Percentiles rank a stretch among this genome's conserved stretches.
These are phyloP conservation scores for Axinella damicornis DNA, from an alignment of 37 sponge, comb jelly and placozoan genomes.

Conservation along the genomic window DNA sequence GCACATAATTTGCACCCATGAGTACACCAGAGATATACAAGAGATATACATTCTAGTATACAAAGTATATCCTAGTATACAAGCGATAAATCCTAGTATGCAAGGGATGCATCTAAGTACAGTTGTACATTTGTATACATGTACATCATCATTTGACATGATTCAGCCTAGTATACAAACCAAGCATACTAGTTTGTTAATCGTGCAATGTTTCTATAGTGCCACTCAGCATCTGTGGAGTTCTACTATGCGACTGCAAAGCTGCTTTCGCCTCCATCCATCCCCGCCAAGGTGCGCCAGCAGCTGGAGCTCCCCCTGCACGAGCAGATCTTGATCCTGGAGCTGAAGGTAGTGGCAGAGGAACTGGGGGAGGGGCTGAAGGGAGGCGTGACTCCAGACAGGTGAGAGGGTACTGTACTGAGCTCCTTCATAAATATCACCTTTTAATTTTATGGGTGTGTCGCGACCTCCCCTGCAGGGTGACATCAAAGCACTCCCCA, in stretches of 20 bases:
- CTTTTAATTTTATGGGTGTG: too few relatives aligned
- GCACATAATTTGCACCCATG: too few relatives aligned
- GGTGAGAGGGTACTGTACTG: not conserved
- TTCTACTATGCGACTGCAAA: slow-evolving; percentile 44
- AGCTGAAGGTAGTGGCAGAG: slow-evolving; percentile 24
- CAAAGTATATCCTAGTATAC: too few relatives aligned
- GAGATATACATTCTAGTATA: too few relatives aligned
- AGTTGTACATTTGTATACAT: too few relatives aligned
- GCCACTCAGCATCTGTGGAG: slow-evolving; percentile 17
- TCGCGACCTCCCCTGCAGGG: too few relatives aligned
- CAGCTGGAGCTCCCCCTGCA: slow-evolving; percentile 42
- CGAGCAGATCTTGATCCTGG: slow-evolving; percentile 57
- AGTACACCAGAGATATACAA: too few relatives aligned
- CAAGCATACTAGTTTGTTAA: not conserved
- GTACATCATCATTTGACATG: too few relatives aligned
- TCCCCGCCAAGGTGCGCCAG: slow-evolving; percentile 3
- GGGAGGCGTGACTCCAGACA: not conserved
- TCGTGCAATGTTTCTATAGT: not conserved
- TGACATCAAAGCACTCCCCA: slow-evolving; percentile 1
- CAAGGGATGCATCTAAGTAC: too few relatives aligned
- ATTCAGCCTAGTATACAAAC: too few relatives aligned
- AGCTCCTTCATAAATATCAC: too few relatives aligned
- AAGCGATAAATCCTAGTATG: too few relatives aligned
- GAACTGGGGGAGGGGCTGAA: not conserved
- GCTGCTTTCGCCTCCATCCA: slow-evolving; percentile 10